phyloP scores from a whole-genome alignment of 2,797 vertebrate species.

The Schizothorax lantsangensis region DNA sequence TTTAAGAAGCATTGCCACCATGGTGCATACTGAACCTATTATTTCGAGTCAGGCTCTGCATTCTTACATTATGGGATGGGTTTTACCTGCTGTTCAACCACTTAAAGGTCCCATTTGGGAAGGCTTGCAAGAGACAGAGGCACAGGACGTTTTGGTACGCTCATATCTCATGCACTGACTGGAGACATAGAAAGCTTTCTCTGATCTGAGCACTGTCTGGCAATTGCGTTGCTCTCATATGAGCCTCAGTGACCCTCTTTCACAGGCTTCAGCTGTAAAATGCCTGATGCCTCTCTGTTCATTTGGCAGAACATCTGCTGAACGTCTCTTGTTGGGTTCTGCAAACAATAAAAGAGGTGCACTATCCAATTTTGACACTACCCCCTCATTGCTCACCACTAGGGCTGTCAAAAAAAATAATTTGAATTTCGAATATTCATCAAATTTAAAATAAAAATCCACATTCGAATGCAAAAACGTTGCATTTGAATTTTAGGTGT shows the following conservation, averaged over 20 bases:
- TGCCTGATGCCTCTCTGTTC: neutral
- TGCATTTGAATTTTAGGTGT: no score
- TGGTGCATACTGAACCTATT: neutral
- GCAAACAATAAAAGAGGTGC: neutral
- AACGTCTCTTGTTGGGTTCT: neutral
- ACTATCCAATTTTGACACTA: neutral
- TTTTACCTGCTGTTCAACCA: neutral
- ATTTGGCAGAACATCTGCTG: neutral
- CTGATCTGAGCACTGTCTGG: neutral
- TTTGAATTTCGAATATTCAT: no score
- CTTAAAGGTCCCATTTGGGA: neutral
- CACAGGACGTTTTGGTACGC: neutral
- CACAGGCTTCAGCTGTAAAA: neutral
- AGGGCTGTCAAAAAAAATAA: no score
- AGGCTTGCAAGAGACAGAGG: neutral
- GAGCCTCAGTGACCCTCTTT: neutral
- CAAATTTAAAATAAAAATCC: no score
- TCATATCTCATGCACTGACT: neutral
- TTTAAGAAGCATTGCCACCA: neutral
- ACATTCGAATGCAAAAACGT: no score
- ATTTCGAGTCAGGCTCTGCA: neutral
- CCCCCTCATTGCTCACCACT: neutral
- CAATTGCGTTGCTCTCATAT: neutral
- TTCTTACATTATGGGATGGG: neutral
- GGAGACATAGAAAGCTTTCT: neutral